Percentiles rank a stretch among this genome's conserved stretches.
phyloP scores from a whole-genome alignment of 2,888 invertebrate species.

The Dendrolimus pini region DNA sequence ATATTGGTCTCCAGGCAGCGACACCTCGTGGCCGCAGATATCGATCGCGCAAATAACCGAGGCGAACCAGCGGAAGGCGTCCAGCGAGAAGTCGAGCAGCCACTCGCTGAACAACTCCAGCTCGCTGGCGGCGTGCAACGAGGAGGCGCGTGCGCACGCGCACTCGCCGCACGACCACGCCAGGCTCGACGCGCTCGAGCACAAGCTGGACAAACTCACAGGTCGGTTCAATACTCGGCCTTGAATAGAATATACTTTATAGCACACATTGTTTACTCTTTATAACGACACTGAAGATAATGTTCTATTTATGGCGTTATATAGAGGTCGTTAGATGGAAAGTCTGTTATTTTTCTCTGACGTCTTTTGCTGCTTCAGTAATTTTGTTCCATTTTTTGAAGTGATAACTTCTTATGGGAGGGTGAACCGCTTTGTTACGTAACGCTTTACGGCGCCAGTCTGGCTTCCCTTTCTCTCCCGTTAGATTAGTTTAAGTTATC shows the following conservation, averaged over 20 bases:
- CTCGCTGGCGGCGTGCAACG: slow-evolving; percentile 10
- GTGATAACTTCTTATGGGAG: too few relatives aligned
- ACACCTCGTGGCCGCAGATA: slow-evolving; percentile 64
- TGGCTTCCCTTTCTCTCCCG: too few relatives aligned
- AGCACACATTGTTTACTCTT: too few relatives aligned
- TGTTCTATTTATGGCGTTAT: too few relatives aligned
- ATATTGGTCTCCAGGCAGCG: slow-evolving; percentile 36
- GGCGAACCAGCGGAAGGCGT: slow-evolving; percentile 58
- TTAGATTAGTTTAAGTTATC: too few relatives aligned
- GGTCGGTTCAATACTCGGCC: slow-evolving; percentile 25
- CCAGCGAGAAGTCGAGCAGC: slow-evolving; percentile 49
- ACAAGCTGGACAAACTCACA: slow-evolving; percentile 53
- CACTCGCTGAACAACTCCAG: slow-evolving; percentile 36
- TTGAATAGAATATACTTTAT: too few relatives aligned
- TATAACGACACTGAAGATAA: too few relatives aligned
- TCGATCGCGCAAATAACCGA: slow-evolving; percentile 62
- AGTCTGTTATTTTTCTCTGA: too few relatives aligned
- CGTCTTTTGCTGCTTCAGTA: too few relatives aligned
- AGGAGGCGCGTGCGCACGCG: slow-evolving; percentile 5
- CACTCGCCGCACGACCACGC: slow-evolving; percentile 17
- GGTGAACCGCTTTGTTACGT: too few relatives aligned
- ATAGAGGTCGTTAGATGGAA: too few relatives aligned
- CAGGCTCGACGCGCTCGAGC: slow-evolving; percentile 40
- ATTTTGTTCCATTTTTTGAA: neutral
- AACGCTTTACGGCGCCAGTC: too few relatives aligned